These are phyloP conservation scores for Drosophila tropicalis DNA, from an alignment of 1,140 invertebrate genomes.

Conservation along the genomic window DNA sequence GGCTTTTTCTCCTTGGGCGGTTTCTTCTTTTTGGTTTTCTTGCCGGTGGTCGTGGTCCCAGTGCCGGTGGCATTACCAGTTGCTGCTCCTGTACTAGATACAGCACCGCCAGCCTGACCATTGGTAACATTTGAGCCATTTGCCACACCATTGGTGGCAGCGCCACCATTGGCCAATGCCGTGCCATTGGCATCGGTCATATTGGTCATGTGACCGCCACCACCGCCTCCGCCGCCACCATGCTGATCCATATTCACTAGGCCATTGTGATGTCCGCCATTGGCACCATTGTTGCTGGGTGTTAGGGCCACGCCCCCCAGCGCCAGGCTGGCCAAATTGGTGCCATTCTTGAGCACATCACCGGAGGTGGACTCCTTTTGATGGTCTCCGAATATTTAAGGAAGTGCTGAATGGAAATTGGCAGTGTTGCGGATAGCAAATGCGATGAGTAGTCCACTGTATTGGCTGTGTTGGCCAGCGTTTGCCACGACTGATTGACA, in stretches of 20 bases:
- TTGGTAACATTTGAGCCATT: conserved; percentile 71
- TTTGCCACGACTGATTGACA: conserved; percentile 83
- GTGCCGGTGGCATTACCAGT: conserved; percentile 66
- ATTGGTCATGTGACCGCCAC: conserved; percentile 65
- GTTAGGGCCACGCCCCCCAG: conserved; percentile 74
- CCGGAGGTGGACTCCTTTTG: conserved; percentile 79
- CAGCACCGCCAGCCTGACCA: conserved; percentile 59
- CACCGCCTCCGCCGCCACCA: conserved; percentile 31
- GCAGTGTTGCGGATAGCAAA: conserved; percentile 83
- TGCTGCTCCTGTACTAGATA: conserved; percentile 65
- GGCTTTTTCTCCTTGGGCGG: conserved; percentile 86
- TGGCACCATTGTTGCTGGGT: conserved; percentile 70
- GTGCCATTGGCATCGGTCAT: conserved; percentile 73
- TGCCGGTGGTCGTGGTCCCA: conserved; percentile 84
- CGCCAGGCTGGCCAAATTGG: conserved; percentile 78
- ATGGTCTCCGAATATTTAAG: conserved; percentile 83
- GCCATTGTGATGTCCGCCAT: conserved; percentile 66
- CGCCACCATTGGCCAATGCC: conserved; percentile 59
- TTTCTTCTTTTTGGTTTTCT: conserved; percentile 94
- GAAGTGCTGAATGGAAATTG: conserved; percentile 83
- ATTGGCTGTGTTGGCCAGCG: conserved; percentile 82
- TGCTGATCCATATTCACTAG: conserved; percentile 73
- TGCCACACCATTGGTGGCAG: conserved; percentile 57
- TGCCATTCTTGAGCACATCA: conserved; percentile 81
- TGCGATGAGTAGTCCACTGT: conserved; percentile 83